Conservation (phyloP, 2,113 vertebrate genomes). For the Nicator chloris region DNA sequence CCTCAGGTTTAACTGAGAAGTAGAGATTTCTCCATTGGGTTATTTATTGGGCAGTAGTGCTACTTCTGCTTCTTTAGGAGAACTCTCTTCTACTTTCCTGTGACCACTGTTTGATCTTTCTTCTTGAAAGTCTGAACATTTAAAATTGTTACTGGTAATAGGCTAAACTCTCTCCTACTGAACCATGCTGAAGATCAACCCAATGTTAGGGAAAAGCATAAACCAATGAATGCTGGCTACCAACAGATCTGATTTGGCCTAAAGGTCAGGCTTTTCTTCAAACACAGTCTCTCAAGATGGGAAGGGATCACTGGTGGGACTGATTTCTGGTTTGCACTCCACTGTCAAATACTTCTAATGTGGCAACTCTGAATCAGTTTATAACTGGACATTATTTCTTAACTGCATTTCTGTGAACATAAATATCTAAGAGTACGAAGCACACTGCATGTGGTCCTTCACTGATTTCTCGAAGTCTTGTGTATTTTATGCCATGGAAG, state of each 20-base stretch:
- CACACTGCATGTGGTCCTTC: neutral
- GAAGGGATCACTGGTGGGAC: neutral
- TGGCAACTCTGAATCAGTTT: neutral
- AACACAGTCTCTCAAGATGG: neutral
- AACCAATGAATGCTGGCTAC: neutral
- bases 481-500: neutral
- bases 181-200: accelerated
- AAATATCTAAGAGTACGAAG: neutral
- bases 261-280: neutral
- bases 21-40: neutral
- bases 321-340: neutral
- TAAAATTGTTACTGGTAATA: neutral
- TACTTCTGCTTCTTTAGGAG: neutral
- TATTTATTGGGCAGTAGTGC: neutral
- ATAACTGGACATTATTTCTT: neutral
- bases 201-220: neutral
- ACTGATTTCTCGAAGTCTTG: neutral
- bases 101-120: neutral
- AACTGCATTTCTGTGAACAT: neutral
- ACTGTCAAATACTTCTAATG: neutral
- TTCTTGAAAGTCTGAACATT: neutral
- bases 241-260: neutral
- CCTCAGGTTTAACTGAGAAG: neutral
- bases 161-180: neutral
- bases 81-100: neutral